Evolutionary conservation across 2,113 vertebrate species (phyloP).

Genomic region (Dendropsophus ebraccatus): DNA sequence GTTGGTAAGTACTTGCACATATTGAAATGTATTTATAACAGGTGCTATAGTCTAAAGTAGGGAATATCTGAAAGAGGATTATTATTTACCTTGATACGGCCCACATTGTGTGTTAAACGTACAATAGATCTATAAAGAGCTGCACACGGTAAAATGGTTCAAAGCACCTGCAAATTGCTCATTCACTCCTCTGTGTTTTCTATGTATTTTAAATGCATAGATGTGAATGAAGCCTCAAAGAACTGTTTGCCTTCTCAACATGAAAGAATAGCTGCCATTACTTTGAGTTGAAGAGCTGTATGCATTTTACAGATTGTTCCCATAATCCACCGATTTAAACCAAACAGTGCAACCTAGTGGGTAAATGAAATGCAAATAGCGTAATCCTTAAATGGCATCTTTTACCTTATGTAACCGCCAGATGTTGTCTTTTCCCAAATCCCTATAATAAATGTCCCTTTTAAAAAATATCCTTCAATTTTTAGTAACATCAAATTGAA

Average conservation of each 20-base stretch:
- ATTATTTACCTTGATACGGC: background rate
- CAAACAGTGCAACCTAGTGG: background rate
- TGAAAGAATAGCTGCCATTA: background rate
- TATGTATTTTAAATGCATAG: background rate
- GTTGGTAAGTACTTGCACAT: background rate
- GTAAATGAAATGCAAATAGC: background rate
- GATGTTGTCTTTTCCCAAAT: background rate
- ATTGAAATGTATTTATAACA: background rate
- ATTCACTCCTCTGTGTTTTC: background rate
- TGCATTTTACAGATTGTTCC: background rate
- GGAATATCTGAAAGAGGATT: background rate
- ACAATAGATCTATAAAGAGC: background rate
- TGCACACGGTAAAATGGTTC: background rate
- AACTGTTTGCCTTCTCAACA: background rate
- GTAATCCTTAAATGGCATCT: background rate
- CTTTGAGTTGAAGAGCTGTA: background rate
- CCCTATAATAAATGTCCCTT: background rate
- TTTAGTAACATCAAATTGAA: background rate
- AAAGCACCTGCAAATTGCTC: conserved; percentile 6
- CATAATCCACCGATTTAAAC: background rate
- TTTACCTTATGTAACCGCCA: background rate
- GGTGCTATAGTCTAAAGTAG: background rate
- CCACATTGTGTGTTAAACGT: background rate
- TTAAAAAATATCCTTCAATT: background rate
- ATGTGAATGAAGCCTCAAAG: background rate